These are phyloP conservation scores for Dicrurus megarhynchus DNA, from an alignment of 2,113 vertebrate species.

Conservation along the genomic window DNA sequence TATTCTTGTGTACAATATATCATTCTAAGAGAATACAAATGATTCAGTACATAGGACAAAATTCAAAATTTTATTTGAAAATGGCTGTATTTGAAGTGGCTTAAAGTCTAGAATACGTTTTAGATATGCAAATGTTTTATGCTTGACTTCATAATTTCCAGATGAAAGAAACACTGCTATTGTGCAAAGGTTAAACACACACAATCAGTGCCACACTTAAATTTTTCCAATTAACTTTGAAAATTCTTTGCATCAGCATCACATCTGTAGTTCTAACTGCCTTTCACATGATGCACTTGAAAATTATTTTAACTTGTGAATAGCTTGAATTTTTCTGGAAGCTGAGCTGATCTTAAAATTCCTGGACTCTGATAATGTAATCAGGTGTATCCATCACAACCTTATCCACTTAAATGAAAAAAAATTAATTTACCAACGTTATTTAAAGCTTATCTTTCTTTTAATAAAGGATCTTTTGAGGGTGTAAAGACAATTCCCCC, in stretches of 20 bases:
- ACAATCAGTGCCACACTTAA: not conserved
- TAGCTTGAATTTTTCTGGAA: not conserved
- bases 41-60: not conserved
- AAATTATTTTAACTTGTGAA: not conserved
- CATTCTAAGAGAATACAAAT: not conserved
- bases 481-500: not conserved
- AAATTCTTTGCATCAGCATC: not conserved
- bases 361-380: not conserved
- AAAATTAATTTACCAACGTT: not conserved
- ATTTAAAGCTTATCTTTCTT: not conserved
- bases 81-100: not conserved
- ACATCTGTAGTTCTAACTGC: not conserved
- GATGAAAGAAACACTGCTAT: not conserved
- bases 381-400: not conserved
- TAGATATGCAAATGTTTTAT: not conserved
- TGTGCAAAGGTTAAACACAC: rapidly evolving
- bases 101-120: not conserved
- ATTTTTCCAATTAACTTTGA: not conserved
- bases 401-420: not conserved
- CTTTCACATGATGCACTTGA: not conserved
- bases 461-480: not conserved
- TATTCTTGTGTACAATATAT: not conserved
- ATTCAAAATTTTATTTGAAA: not conserved
- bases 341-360: not conserved
- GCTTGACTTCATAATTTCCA: not conserved